Conservation (phyloP, 2,888 invertebrate genomes). For the Lepidochitona cinerea region DNA sequence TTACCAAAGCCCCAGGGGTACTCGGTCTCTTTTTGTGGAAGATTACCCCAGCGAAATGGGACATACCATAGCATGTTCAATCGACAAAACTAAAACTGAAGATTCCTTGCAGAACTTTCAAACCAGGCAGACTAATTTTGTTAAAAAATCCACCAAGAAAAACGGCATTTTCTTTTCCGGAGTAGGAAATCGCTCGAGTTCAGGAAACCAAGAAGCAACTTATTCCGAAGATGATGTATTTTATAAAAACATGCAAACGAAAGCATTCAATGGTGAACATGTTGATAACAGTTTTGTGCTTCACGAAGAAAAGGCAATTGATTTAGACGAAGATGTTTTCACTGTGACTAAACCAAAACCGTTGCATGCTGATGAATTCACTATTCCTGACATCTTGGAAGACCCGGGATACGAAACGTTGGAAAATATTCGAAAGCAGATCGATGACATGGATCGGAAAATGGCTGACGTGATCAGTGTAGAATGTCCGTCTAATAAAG, state of each 20-base stretch:
- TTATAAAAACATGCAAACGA: background rate
- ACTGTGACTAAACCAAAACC: background rate
- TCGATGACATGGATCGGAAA: slow-evolving; percentile 1
- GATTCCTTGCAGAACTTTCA: too few species aligned
- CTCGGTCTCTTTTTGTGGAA: background rate
- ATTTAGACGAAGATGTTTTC: slow-evolving; percentile 15
- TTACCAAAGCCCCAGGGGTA: background rate
- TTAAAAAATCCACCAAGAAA: too few species aligned
- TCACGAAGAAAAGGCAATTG: slow-evolving; percentile 23
- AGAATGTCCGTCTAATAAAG: background rate
- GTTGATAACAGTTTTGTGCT: slow-evolving; percentile 20
- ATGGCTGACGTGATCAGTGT: background rate
- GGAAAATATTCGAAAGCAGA: slow-evolving; percentile 36
- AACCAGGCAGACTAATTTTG: too few species aligned
- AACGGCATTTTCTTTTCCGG: too few species aligned
- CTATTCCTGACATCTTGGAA: background rate
- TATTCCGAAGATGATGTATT: background rate
- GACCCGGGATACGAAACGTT: slow-evolving; percentile 50
- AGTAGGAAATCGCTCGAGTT: background rate
- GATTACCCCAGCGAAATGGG: background rate
- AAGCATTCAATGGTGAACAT: background rate
- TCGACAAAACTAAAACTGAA: background rate
- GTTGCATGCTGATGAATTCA: background rate
- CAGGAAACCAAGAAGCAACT: background rate
- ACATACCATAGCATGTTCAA: background rate